phyloP scores from a whole-genome alignment of 2,113 vertebrate genomes.

The Fukomys damarensis region DNA sequence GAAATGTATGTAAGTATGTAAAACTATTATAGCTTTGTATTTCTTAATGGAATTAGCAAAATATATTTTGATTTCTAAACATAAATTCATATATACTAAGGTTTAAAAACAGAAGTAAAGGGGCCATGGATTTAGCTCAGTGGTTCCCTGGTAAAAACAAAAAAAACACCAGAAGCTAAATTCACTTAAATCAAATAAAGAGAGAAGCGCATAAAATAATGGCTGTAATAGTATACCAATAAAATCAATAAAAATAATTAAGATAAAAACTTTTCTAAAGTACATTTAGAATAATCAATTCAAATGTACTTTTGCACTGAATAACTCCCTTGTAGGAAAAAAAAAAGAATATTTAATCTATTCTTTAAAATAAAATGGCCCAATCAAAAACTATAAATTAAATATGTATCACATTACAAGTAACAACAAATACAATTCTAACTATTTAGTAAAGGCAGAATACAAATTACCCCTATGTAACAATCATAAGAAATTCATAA shows the following conservation, averaged over 20 bases:
- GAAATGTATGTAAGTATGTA: neutral
- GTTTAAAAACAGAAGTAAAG: conserved; percentile 37
- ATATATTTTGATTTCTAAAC: conserved; percentile 56
- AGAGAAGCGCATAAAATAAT: neutral
- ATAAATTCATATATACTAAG: conserved; percentile 20
- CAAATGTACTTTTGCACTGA: conserved; percentile 7
- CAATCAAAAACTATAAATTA: conserved; percentile 45
- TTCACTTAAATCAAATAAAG: conserved; percentile 49
- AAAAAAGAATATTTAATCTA: conserved; percentile 40
- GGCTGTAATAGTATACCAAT: neutral
- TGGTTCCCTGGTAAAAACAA: too few relatives aligned
- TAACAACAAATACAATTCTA: conserved; percentile 37
- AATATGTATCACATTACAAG: neutral
- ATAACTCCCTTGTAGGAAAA: conserved; percentile 32
- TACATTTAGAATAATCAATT: conserved; percentile 27
- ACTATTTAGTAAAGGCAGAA: conserved; percentile 3
- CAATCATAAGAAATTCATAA: conserved; percentile 49
- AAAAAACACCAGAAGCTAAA: too few relatives aligned
- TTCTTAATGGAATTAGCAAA: conserved; percentile 30
- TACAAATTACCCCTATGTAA: neutral
- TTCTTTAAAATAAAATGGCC: conserved; percentile 39
- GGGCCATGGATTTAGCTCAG: too few relatives aligned
- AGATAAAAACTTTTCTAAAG: conserved; percentile 32
- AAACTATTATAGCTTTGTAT: conserved; percentile 12
- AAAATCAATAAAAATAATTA: conserved; percentile 14